phyloP scores from a whole-genome alignment of 2,888 invertebrate genomes.

The Gisinianus flammeolus region DNA sequence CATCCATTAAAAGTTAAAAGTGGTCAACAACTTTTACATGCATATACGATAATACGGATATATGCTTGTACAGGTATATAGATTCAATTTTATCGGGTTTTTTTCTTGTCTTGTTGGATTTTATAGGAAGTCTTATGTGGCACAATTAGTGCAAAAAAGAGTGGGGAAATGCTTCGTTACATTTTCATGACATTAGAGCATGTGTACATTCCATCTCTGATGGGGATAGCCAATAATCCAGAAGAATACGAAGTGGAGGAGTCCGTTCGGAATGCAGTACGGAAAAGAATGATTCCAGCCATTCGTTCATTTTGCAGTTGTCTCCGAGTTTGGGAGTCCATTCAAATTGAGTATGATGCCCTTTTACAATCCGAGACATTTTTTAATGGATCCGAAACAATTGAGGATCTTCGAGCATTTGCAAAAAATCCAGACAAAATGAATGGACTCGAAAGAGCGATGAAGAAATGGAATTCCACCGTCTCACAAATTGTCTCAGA shows the following conservation, averaged over 20 bases:
- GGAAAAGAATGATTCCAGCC: constrained; percentile 81
- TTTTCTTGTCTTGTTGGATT: constrained; percentile 7
- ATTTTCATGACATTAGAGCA: constrained; percentile 86
- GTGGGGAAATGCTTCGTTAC: constrained; percentile 78
- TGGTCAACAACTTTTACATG: neutral
- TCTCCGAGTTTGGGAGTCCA: constrained; percentile 70
- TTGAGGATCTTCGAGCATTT: constrained; percentile 71
- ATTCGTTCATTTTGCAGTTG: constrained; percentile 87
- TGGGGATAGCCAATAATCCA: constrained; percentile 78
- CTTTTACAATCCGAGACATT: constrained; percentile 51
- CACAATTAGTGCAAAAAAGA: constrained; percentile 76
- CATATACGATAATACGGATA: neutral
- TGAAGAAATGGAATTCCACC: constrained; percentile 71
- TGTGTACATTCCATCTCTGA: constrained; percentile 75
- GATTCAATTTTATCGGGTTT: neutral
- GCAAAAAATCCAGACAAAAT: constrained; percentile 72
- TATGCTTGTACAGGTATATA: neutral
- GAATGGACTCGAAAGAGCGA: constrained; percentile 73
- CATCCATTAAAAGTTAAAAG: neutral
- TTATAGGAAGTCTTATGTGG: constrained; percentile 71
- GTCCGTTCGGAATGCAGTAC: constrained; percentile 77
- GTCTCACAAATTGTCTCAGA: constrained; percentile 75
- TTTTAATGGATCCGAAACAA: constrained; percentile 54
- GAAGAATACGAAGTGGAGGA: constrained; percentile 76
- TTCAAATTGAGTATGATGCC: constrained; percentile 50